Base-by-base conservation (phyloP, 2,113 vertebrate genomes). In the Oryzias woworae region DNA sequence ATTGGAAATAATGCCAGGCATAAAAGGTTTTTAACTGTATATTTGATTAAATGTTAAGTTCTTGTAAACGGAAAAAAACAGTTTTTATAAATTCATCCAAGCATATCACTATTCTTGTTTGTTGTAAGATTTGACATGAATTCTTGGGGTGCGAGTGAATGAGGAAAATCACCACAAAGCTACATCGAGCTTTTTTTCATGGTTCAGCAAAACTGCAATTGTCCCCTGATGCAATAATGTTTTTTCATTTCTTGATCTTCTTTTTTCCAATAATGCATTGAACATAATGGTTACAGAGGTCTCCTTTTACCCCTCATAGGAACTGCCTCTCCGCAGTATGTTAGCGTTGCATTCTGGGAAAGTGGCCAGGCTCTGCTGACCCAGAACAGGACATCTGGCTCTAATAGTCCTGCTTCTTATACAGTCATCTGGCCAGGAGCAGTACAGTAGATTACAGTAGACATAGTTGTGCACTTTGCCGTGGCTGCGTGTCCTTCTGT, bases 401-500 rank as follows among this genome's bases (percentile, higher is more conserved):
- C 71, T 78, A 79, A 87, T 84, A 79, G 73, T 84, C 71, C 47
- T 58, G 42, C 74, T 71, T 67, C 53, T 82, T 73, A 80, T 71
- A 64, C 58, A 73, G 51, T 78, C 69, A 58, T 77, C 66, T 64
- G 66, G 51, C 55, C 58, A 18, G 63, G 42, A 61, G 59, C 23
- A 45, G 23, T 44, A 59, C 62, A 75, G 71, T 62, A 64, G 56
- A 70, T 75, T 66, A 60, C 62, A 75, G 54, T 45, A 44, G 56
- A 36, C 22, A 46, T 18, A 54, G 46, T 50, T 22, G 14, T 17
- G 49, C 13, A 58, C 23, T 36, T 44, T 14, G 41, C 17, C 3
- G 18, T 59, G 58, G 31, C 45, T 49, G 23, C 45, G 15, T 2
- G 47, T 18, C 7, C 31, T 24, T 24, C 51, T n/a, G 43, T 4